Conservation (phyloP, 2,797 vertebrate genomes). For the Crenuchus spilurus region DNA sequence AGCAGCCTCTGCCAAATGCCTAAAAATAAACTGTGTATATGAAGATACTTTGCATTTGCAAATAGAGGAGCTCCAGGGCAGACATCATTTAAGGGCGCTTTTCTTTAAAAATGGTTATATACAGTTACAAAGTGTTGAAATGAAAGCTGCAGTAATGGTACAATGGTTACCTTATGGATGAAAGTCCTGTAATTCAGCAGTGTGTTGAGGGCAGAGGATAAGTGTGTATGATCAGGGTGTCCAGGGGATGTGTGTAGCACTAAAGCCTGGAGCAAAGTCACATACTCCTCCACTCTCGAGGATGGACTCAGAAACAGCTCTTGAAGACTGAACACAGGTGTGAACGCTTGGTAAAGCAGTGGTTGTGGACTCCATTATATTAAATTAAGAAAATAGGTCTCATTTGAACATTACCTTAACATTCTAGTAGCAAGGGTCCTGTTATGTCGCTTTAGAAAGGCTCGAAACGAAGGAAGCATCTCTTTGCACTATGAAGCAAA, state of each 20-base stretch:
- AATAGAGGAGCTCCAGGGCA: no score
- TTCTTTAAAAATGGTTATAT: no score
- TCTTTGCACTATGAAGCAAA: constrained; percentile 80
- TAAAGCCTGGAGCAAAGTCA: constrained; percentile 79
- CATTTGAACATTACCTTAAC: constrained; percentile 76
- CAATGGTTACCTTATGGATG: constrained; percentile 74
- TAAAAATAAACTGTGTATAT: no score
- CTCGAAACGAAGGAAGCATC: constrained; percentile 78
- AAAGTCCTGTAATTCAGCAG: constrained; percentile 74
- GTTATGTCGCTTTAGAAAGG: constrained; percentile 83
- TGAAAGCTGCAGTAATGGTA: not conserved
- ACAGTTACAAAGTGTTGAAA: not conserved
- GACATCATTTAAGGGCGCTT: no score
- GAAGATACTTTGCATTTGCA: no score
- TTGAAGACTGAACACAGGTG: constrained; percentile 74
- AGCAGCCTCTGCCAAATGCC: no score
- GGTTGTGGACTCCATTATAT: not conserved
- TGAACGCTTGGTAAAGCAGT: not conserved
- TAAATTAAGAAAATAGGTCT: not conserved
- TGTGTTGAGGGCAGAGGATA: constrained; percentile 73
- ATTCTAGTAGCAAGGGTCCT: constrained; percentile 80
- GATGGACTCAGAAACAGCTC: constrained; percentile 83
- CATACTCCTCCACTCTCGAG: constrained; percentile 82
- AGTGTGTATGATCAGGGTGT: constrained; percentile 76
- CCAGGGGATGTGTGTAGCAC: constrained; percentile 74